Base-by-base conservation (phyloP, 92 coral and sea anemone species). In the Epizoanthus stellaris region DNA sequence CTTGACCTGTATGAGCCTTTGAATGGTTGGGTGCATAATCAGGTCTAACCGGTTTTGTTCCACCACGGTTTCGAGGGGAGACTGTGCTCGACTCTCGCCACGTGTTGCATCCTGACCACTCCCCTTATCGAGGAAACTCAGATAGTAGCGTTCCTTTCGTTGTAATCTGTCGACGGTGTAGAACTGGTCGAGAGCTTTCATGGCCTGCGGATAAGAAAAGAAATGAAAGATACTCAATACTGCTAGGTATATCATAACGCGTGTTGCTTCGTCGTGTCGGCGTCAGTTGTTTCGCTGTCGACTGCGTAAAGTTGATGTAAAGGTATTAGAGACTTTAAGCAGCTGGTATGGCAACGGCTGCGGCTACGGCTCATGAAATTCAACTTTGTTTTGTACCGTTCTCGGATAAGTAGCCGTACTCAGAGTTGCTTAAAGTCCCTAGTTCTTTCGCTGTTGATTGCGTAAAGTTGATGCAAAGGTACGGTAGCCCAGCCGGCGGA, bases 131-230 rank as follows among this genome's bases (percentile, higher is more conserved):
- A 94, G 89, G 43, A 90, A 94, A 58, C 89, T 91, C 49, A 94
- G 85, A 62, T 91, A 94, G 53, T 91, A 91, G 54, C 88, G 84
- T 57, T 94, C 93, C 52, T 94, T 94, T 20, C 90, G 98, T 67
- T 91, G 91, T 14, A 85, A 81, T 84, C 95, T 82, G 88, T 94
- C 93, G 11, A 89, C 90, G 15, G 87, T 88, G 82, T 94, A 94
- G 65, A 94, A 94, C 87, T 94, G 94, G 38, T 94, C 95, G 77
- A 94, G 84, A 12, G 98, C 98, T 77, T 77, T 91, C 75, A 92
- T 81, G 0, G 98, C 98, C 94, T 91, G 70, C 12, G 4, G 43
- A 16, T 17, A 43, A 38, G 9, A 14, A 16, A 56, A 47, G 17
- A 38, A 72, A 15, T 13, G 11, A 16, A 11, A 38, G 10, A 34